These are phyloP conservation scores for Melanotaenia parkinsoni DNA, from an alignment of 2,797 vertebrate species.

Conservation along the genomic window DNA sequence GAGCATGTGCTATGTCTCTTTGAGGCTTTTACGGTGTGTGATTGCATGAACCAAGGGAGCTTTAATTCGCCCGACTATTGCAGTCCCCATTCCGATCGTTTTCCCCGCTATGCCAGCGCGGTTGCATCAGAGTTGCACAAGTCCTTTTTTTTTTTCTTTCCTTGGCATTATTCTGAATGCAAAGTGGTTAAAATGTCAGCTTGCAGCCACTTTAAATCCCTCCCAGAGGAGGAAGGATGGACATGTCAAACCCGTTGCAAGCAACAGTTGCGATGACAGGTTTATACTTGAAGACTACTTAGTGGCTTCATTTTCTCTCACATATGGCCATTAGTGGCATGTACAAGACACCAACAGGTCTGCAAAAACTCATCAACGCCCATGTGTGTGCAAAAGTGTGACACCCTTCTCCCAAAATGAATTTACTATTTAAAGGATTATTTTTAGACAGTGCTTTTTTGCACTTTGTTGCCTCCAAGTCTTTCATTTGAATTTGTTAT, in stretches of 20 bases:
- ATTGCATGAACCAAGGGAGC: conserved; percentile 20
- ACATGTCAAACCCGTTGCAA: conserved; percentile 24
- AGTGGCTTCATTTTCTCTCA: conserved; percentile 7
- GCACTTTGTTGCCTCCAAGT: conserved; percentile 39
- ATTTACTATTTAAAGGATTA: conserved; percentile 20
- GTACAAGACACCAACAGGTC: conserved; percentile 68
- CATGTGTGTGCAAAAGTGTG: conserved; percentile 7
- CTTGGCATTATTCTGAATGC: conserved; percentile 60
- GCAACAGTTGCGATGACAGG: conserved; percentile 62
- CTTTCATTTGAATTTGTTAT: conserved; percentile 65
- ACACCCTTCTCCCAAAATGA: conserved; percentile 22
- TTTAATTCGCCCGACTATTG: conserved; percentile 34
- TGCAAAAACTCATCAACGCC: conserved; percentile 35
- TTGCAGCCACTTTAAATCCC: conserved; percentile 51
- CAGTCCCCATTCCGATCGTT: conserved; percentile 25
- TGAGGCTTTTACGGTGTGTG: conserved; percentile 16
- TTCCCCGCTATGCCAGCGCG: conserved; percentile 32
- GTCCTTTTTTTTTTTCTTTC: conserved; percentile 27
- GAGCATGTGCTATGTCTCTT: conserved; percentile 45
- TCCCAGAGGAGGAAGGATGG: conserved; percentile 32
- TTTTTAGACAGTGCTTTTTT: not conserved
- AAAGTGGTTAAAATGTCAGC: conserved; percentile 61
- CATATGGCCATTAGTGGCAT: not conserved
- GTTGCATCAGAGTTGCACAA: conserved; percentile 69
- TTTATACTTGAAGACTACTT: conserved; percentile 32